phyloP scores from a whole-genome alignment of 2,113 vertebrate species.

The Alexandromys fortis region DNA sequence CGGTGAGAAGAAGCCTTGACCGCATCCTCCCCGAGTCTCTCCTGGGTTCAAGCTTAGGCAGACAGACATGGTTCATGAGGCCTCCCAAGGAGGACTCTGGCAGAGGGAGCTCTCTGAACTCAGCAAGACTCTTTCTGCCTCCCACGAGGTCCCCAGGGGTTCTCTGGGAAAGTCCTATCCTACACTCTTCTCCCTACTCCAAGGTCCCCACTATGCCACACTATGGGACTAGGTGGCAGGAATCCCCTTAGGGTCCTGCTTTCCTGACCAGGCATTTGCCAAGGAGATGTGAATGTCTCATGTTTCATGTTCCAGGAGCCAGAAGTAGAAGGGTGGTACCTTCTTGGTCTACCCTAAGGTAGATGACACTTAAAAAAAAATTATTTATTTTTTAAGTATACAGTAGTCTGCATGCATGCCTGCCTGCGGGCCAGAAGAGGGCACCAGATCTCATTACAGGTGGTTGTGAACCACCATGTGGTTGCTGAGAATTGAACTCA shows the following conservation, averaged over 20 bases:
- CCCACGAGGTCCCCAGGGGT: neutral
- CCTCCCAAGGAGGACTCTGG: neutral
- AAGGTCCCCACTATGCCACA: neutral
- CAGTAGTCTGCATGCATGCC: too few relatives aligned
- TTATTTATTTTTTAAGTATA: too few relatives aligned
- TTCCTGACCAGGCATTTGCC: neutral
- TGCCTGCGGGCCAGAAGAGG: too few relatives aligned
- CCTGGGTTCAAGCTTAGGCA: conserved; percentile 4
- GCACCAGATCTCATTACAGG: too few relatives aligned
- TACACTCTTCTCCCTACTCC: neutral
- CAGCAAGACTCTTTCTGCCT: neutral
- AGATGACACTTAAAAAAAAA: neutral
- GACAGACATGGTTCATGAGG: neutral
- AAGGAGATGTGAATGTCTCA: neutral
- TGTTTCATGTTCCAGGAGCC: neutral
- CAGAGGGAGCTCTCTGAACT: neutral
- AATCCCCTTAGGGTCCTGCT: neutral
- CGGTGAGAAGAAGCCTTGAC: conserved; percentile 10
- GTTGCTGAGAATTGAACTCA: too few relatives aligned
- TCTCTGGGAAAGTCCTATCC: neutral
- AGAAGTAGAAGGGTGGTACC: neutral
- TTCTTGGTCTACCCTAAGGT: neutral
- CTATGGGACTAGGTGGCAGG: neutral
- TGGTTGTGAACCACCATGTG: too few relatives aligned
- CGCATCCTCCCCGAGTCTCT: neutral